Evolutionary conservation across 2,797 vertebrate genomes (phyloP).

Genomic region (Odontamblyopus rebecca): DNA sequence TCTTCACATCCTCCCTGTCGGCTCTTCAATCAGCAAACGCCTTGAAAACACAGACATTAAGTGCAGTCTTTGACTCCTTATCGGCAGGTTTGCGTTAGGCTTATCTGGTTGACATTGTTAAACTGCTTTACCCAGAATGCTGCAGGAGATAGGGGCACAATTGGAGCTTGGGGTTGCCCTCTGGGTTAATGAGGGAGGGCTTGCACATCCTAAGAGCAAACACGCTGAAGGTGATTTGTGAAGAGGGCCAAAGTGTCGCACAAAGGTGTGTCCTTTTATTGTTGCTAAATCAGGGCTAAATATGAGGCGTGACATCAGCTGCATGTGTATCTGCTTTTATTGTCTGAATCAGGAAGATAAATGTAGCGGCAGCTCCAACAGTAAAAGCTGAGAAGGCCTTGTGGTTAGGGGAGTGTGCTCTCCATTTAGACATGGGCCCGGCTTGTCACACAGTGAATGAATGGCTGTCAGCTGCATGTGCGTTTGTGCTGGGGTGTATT

Average conservation of each 20-base stretch:
- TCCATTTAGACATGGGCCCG: constrained; percentile 63
- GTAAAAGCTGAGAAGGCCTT: constrained; percentile 8
- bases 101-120: constrained; percentile 79
- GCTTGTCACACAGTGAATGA: constrained; percentile 64
- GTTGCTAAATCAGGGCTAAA: constrained; percentile 14
- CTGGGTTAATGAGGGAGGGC: constrained; percentile 73
- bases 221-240: constrained; percentile 45
- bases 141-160: constrained; percentile 72
- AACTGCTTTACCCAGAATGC: constrained; percentile 81
- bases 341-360: constrained; percentile 7
- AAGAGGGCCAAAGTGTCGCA: constrained; percentile 56
- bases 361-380: constrained; percentile 6
- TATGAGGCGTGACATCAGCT: constrained; percentile 18
- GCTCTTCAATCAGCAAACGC: constrained; percentile 68
- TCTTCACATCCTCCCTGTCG: constrained; percentile 60
- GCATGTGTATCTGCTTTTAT: constrained; percentile 18
- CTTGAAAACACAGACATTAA: constrained; percentile 75
- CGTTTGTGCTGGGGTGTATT: constrained; percentile 43
- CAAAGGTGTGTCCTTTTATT: constrained; percentile 43
- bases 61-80: constrained; percentile 74
- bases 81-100: constrained; percentile 74
- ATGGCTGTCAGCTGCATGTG: constrained; percentile 68
- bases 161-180: constrained; percentile 63
- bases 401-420: constrained; percentile 19
- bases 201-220: constrained; percentile 69